phyloP scores from a whole-genome alignment of 2,888 invertebrate genomes.

The Coremacera marginata region DNA sequence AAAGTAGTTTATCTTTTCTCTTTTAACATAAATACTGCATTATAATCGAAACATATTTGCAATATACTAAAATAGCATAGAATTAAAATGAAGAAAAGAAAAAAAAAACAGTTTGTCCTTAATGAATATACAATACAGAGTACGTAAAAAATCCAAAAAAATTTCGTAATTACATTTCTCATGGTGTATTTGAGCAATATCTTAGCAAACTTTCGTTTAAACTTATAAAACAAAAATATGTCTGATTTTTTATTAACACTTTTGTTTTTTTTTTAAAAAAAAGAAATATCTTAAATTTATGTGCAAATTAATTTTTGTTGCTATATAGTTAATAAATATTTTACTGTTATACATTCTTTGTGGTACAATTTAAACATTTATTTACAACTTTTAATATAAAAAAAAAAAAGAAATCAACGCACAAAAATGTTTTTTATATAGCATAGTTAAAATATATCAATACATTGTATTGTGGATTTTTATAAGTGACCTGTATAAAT shows the following conservation, averaged over 20 bases:
- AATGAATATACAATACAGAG: background rate
- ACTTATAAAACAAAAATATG: no score
- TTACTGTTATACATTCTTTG: conserved; percentile 2
- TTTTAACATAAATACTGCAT: background rate
- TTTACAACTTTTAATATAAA: conserved; percentile 3
- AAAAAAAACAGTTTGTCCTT: background rate
- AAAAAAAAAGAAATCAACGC: background rate
- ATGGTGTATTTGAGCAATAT: no score
- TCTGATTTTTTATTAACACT: no score
- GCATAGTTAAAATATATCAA: conserved; percentile 10
- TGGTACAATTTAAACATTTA: conserved; percentile 17
- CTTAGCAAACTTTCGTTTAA: no score
- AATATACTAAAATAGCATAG: background rate
- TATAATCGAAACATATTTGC: background rate
- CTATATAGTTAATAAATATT: background rate
- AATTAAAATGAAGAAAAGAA: background rate
- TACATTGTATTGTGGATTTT: background rate
- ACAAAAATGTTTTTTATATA: conserved; percentile 4
- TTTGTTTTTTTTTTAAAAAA: no score
- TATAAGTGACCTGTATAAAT: conserved; percentile 29
- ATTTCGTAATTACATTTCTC: background rate
- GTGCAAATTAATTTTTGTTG: background rate
- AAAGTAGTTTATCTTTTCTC: background rate
- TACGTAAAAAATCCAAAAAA: background rate
- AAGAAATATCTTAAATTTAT: no score